Evolutionary conservation across 2,113 vertebrate species (phyloP), one percentile per base, ranked within the genome.

Genomic region (Xiphophorus couchianus): DNA sequence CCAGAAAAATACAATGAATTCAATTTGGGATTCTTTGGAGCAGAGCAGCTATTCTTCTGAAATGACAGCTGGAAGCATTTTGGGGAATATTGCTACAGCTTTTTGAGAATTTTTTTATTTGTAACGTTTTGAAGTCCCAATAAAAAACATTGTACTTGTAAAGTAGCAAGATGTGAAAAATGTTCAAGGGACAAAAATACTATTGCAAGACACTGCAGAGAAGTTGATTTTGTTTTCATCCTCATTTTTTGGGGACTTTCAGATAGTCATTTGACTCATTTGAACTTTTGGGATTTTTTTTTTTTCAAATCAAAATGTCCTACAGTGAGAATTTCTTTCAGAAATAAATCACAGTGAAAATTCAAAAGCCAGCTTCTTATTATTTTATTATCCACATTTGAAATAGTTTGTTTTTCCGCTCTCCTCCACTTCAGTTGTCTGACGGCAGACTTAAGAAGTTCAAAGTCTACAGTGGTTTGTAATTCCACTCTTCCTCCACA

Each of bases 331-430:
- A 71, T 7, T 14, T 62, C n/a, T 67, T 25, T 80, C 27, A 42
- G 61, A 74, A 44, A 62, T 37, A 70, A 79, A 78, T 44, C 25
- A 29, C 3, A 42, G 31, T 68, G 60, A 6, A 54, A 29, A 86
- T 78, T n/a, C 6, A 65, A 66, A 82, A 74, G 74, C 73, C 73
- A 68, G 51, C n/a, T 33, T 77, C 11, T 66, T 62, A 29, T 73
- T 81, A 28, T 83, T 84, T 83, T 89, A 83, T 79, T 65, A 87
- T 76, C 42, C 74, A 77, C 64, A 39, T 73, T 67, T 81, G 29
- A 75, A 79, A 58, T 74, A 44, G 29, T 28, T 72, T 79, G 69
- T 68, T 22, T 31, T 71, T 77, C 51, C 48, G 17, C 54, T 74
- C 54, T 73, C 62, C 35, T 63, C 69, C 0, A 3, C 63, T 33